Percentiles rank a stretch among this genome's conserved stretches.
phyloP scores from a whole-genome alignment of 2,888 invertebrate genomes.

The Andrena fulva region DNA sequence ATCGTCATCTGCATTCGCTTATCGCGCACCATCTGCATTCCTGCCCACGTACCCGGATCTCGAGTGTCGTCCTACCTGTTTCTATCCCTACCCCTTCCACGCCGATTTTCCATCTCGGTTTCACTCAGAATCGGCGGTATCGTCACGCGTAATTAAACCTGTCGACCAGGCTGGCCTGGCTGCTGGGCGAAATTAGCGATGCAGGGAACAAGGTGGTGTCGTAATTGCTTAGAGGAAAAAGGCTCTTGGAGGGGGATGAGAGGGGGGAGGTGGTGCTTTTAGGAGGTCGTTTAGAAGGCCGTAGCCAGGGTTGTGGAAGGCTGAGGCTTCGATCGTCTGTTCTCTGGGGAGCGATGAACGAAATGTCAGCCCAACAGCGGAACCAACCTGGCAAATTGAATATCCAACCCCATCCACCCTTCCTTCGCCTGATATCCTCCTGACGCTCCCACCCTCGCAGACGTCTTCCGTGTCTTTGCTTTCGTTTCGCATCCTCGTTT shows the following conservation, averaged over 20 bases:
- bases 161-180: not conserved
- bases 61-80: conserved; percentile 74
- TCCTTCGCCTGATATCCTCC: conserved; percentile 49
- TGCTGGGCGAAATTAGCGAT: conserved; percentile 17
- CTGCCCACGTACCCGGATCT: conserved; percentile 74
- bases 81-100: conserved; percentile 43
- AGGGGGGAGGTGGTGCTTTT: conserved; percentile 24
- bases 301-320: conserved; percentile 56
- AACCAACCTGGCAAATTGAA: conserved; percentile 79
- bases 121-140: not conserved
- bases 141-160: conserved; percentile 54
- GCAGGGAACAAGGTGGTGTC: not conserved
- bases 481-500: not conserved
- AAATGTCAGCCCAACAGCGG: conserved; percentile 81
- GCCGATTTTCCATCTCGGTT: conserved; percentile 21
- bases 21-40: conserved; percentile 68
- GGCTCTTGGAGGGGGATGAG: not conserved
- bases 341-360: conserved; percentile 78
- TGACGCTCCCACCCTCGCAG: not conserved
- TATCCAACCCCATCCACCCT: conserved; percentile 67
- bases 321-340: conserved; percentile 64
- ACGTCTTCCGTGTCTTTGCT: conserved; percentile 8
- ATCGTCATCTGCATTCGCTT: conserved; percentile 60
- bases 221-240: conserved; percentile 30
- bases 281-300: conserved; percentile 60